Evolutionary conservation across 2,888 invertebrate genomes (phyloP).

Genomic region (Limenitis camilla): DNA sequence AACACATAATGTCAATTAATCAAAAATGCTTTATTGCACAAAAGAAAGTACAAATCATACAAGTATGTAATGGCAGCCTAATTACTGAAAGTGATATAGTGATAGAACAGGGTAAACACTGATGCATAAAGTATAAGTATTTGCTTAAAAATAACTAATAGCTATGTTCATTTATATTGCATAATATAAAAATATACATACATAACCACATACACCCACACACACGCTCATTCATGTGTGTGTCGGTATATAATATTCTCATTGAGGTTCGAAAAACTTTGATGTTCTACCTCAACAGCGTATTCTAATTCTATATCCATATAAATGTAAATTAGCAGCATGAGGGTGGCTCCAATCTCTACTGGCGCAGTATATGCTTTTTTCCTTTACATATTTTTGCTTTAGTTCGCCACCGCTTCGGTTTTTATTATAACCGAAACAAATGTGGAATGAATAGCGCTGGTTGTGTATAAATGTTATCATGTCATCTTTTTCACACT

Average conservation of each 20-base stretch:
- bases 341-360: conserved; percentile 16
- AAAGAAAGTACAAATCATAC: no score
- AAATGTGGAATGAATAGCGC: background rate
- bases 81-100: no score
- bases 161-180: no score
- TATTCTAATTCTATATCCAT: conserved; percentile 22
- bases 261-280: conserved; percentile 14
- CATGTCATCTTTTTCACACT: no score
- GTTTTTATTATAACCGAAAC: background rate
- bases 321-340: conserved; percentile 22
- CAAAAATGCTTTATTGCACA: no score
- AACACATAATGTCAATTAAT: no score
- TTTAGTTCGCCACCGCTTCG: background rate
- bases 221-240: background rate
- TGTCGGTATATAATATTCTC: conserved; percentile 1
- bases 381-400: conserved; percentile 9
- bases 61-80: no score
- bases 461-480: no score
- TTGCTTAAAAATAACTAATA: no score
- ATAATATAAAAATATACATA: no score
- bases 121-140: no score
- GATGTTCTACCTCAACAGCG: conserved; percentile 9
- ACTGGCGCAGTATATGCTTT: conserved; percentile 11
- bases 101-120: no score
- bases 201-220: background rate